phyloP scores from a whole-genome alignment of 2,888 invertebrate genomes.

The Athalia rosae region DNA sequence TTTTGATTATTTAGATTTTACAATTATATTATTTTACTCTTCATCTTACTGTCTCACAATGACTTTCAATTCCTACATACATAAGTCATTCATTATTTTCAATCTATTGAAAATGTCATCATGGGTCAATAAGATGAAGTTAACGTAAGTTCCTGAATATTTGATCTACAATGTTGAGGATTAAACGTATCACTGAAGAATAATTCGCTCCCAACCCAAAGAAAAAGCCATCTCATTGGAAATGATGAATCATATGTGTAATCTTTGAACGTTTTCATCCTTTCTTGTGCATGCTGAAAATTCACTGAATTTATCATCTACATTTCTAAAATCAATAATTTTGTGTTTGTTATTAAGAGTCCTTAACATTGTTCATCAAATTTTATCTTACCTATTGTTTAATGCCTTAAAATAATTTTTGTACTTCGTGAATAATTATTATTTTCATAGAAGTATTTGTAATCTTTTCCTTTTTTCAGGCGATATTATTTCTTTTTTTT shows the following conservation, averaged over 20 bases:
- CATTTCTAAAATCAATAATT: neutral
- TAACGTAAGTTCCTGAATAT: conserved; percentile 32
- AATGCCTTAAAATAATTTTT: conserved; percentile 41
- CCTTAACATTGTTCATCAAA: conserved; percentile 56
- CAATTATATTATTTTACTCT: conserved; percentile 29
- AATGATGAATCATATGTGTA: neutral
- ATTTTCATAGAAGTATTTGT: conserved; percentile 50
- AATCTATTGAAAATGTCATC: neutral
- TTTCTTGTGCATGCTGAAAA: conserved; percentile 18
- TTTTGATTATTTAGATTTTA: conserved; percentile 53
- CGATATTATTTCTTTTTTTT: conserved; percentile 59
- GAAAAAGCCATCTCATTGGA: neutral
- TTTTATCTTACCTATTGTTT: conserved; percentile 47
- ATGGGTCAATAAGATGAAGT: conserved; percentile 21
- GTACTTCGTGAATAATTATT: conserved; percentile 41
- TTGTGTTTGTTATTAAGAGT: conserved; percentile 43
- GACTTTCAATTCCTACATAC: neutral
- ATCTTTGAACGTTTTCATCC: neutral
- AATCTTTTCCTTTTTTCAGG: conserved; percentile 64
- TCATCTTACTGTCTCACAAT: conserved; percentile 40
- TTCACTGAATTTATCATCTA: neutral
- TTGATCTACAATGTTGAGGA: conserved; percentile 43
- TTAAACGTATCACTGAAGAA: neutral
- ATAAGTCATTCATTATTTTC: neutral
- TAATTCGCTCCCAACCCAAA: neutral